These are phyloP conservation scores for Aleadryas rufinucha DNA, from an alignment of 2,113 vertebrate species.

Conservation along the genomic window DNA sequence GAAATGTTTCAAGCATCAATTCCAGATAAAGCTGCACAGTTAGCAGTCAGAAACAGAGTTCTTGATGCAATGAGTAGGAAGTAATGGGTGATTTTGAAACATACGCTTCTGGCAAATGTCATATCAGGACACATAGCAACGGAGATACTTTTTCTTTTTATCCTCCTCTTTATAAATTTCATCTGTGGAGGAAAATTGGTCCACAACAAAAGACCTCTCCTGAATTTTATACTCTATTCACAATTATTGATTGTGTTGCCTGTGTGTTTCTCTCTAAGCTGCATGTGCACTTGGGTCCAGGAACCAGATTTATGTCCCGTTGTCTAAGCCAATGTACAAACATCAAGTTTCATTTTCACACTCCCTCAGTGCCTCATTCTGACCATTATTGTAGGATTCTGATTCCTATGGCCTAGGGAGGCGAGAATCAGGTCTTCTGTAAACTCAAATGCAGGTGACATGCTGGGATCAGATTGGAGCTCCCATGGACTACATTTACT, in stretches of 20 bases:
- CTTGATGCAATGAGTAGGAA: neutral
- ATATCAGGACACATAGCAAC: neutral
- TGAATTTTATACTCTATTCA: neutral
- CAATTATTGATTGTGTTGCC: neutral
- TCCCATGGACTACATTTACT: neutral
- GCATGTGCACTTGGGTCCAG: neutral
- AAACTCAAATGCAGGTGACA: neutral
- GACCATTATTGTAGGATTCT: neutral
- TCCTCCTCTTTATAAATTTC: neutral
- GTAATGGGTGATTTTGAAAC: neutral
- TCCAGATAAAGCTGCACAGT: neutral
- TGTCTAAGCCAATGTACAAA: neutral
- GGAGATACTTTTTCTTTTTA: neutral
- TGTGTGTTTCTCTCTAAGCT: neutral
- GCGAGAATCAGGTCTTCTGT: neutral
- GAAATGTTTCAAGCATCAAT: neutral
- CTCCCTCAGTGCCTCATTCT: neutral
- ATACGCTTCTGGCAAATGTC: neutral
- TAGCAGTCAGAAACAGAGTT: constrained; percentile 16
- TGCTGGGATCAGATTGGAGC: neutral
- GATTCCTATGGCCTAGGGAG: neutral
- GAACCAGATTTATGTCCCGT: neutral
- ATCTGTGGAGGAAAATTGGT: neutral
- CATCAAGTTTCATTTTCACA: neutral
- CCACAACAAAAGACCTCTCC: neutral